phyloP scores from a whole-genome alignment of 2,113 vertebrate species.

The Notothenia coriiceps region DNA sequence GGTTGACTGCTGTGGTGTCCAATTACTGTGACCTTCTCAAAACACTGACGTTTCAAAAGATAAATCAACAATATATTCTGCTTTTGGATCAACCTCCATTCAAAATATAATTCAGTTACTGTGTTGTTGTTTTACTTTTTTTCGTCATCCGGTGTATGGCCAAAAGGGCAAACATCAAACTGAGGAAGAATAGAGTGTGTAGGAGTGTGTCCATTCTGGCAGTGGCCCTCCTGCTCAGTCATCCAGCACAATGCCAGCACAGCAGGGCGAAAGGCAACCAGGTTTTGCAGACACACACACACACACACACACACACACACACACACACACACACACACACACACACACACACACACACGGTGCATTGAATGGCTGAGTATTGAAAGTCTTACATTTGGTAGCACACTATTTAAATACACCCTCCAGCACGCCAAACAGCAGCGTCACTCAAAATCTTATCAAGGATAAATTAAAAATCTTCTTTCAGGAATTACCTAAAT shows the following conservation, averaged over 20 bases:
- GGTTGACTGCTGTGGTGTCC: conserved; percentile 63
- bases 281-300: conserved; percentile 6
- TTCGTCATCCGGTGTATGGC: conserved; percentile 39
- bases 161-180: conserved; percentile 72
- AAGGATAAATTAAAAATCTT: not conserved
- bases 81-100: conserved; percentile 46
- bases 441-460: not conserved
- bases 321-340: conserved; percentile 13
- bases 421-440: not conserved
- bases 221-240: conserved; percentile 20
- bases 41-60: conserved; percentile 49
- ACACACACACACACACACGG: conserved; percentile 12
- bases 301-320: conserved; percentile 4
- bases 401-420: not conserved
- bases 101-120: conserved; percentile 63
- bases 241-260: conserved; percentile 18
- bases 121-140: conserved; percentile 51
- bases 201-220: conserved; percentile 36
- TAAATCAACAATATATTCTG: conserved; percentile 39
- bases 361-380: not conserved
- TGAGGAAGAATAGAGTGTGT: conserved; percentile 42
- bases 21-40: conserved; percentile 59
- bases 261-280: conserved; percentile 13
- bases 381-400: not conserved
- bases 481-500: conserved; percentile 8